A percentile compares a stretch with the other conserved stretches of the same genome.
Evolutionary conservation across 1,140 invertebrate genomes (phyloP).

Genomic region (Scaptomyza hsui): DNA sequence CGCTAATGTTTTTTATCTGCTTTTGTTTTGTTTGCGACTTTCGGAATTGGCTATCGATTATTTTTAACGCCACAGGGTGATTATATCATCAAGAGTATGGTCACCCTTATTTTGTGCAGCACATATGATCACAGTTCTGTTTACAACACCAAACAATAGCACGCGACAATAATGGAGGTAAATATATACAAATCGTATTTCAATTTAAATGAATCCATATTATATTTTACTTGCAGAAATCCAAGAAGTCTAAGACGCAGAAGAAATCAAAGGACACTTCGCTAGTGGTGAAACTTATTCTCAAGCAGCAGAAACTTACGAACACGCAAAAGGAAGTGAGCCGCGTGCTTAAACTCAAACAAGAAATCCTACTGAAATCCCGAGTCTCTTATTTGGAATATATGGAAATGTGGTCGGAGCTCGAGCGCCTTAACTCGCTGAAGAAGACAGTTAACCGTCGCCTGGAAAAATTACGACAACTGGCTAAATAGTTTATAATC

Average conservation of each 20-base stretch:
- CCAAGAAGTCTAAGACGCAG: conserved; percentile 50
- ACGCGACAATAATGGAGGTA: conserved; percentile 57
- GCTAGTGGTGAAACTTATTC: conserved; percentile 42
- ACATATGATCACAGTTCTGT: not conserved
- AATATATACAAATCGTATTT: conserved; percentile 9
- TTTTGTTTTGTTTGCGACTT: not conserved
- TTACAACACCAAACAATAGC: conserved; percentile 27
- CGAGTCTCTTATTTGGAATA: conserved; percentile 72
- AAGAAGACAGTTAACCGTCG: conserved; percentile 56
- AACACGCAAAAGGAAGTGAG: conserved; percentile 65
- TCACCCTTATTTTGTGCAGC: not conserved
- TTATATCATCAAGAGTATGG: not conserved
- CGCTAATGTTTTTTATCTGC: conserved; percentile 1
- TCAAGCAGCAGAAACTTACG: conserved; percentile 51
- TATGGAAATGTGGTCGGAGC: conserved; percentile 58
- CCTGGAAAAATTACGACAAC: conserved; percentile 59
- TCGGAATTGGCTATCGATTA: not conserved
- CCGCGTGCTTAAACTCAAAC: conserved; percentile 64
- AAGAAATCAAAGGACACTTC: conserved; percentile 50
- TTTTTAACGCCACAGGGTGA: not conserved
- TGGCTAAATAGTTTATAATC: conserved; percentile 54
- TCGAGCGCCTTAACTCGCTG: conserved; percentile 55
- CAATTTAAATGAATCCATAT: not conserved
- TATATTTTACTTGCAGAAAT: conserved; percentile 33
- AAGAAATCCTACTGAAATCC: conserved; percentile 61